Percentiles rank a stretch among this genome's conserved stretches.
These are phyloP conservation scores for Acropora tenuis DNA, from an alignment of 64 coral and sea anemone genomes.

Conservation along the genomic window DNA sequence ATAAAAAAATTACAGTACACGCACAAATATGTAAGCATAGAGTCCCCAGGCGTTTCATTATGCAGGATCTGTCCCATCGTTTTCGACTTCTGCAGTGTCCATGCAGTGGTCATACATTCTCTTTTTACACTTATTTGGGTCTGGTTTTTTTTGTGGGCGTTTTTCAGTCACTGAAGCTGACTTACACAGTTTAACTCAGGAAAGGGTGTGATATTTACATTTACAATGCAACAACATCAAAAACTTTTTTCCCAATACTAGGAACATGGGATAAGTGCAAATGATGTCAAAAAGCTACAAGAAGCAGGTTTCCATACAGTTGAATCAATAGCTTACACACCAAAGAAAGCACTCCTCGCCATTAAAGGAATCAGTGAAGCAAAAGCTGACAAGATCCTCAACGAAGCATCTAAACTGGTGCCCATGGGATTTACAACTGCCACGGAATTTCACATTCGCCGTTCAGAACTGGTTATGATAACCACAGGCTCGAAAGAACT, in stretches of 20 bases:
- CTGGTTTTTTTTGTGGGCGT: no score
- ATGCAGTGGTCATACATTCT: no score
- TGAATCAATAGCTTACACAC: conserved; percentile 88
- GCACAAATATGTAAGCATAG: no score
- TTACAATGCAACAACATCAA: background rate
- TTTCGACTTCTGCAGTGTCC: no score
- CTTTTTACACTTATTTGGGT: no score
- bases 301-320: conserved; percentile 94
- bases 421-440: conserved; percentile 99
- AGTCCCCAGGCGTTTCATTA: no score
- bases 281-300: conserved; percentile 91
- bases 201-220: background rate
- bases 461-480: conserved; percentile 88
- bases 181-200: background rate
- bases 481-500: conserved; percentile 98
- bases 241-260: background rate
- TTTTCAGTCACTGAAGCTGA: no score
- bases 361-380: conserved; percentile 99
- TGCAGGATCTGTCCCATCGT: no score
- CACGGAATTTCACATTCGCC: conserved; percentile 92
- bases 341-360: conserved; percentile 82
- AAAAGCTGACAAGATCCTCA: conserved; percentile 98
- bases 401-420: conserved; percentile 91
- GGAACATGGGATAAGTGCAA: conserved; percentile 97
- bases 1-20: no score